Percentiles rank a stretch among this genome's conserved stretches.
phyloP scores from a whole-genome alignment of 2,888 invertebrate genomes.

The Cosmia trapezina region DNA sequence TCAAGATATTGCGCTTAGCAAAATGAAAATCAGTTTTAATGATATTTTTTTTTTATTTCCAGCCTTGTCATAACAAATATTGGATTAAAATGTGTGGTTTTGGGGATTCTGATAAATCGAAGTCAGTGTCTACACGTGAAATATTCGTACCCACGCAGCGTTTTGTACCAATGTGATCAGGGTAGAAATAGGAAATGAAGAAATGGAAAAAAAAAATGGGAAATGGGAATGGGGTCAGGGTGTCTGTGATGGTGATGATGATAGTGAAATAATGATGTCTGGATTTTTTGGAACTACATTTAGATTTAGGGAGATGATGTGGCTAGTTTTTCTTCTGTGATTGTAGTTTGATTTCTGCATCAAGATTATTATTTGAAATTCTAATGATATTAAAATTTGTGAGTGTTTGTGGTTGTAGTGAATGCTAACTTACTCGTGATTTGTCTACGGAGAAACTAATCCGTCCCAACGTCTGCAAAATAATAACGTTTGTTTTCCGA shows the following conservation, averaged over 20 bases:
- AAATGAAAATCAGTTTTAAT: conserved; percentile 57
- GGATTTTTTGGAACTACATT: background rate
- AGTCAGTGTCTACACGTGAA: background rate
- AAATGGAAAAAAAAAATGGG: too few species aligned
- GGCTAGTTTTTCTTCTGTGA: background rate
- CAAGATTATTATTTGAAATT: too few species aligned
- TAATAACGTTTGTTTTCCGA: too few species aligned
- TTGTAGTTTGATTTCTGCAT: background rate
- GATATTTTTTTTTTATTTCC: conserved; percentile 45
- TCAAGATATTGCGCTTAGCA: conserved; percentile 54
- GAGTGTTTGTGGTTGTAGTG: background rate
- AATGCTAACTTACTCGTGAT: too few species aligned
- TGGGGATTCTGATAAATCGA: conserved; percentile 3
- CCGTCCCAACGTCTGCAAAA: too few species aligned
- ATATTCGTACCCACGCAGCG: background rate
- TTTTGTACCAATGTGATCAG: too few species aligned
- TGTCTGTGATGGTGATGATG: too few species aligned
- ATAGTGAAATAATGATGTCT: background rate
- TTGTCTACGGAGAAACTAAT: too few species aligned
- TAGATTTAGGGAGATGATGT: background rate
- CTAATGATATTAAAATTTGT: too few species aligned
- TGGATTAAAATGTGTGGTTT: conserved; percentile 41
- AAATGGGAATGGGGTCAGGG: too few species aligned
- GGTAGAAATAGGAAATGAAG: too few species aligned
- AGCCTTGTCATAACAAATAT: conserved; percentile 27